Evolutionary conservation across 2,888 invertebrate species (phyloP).

Genomic region (Mechanitis mazaeus): DNA sequence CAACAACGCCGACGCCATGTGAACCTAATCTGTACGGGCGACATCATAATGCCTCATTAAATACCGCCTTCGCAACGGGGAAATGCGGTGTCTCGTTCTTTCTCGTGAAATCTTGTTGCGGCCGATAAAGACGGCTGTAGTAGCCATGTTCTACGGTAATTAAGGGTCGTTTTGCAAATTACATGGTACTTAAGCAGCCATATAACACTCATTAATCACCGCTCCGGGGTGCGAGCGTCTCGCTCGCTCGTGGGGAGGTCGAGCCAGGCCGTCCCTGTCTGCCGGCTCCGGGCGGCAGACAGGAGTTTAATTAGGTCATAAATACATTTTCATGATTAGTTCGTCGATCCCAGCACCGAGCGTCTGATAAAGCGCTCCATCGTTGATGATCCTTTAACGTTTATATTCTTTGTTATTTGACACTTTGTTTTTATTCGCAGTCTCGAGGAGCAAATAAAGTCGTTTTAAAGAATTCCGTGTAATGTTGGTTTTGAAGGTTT

Average conservation of each 20-base stretch:
- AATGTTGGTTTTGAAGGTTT: neutral
- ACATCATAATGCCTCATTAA: conserved; percentile 76
- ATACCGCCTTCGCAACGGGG: conserved; percentile 64
- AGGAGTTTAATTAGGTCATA: conserved; percentile 76
- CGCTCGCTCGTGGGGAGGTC: conserved; percentile 38
- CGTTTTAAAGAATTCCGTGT: conserved; percentile 13
- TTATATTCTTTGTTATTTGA: conserved; percentile 22
- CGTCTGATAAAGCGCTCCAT: conserved; percentile 18
- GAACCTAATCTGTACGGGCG: conserved; percentile 71
- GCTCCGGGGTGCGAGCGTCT: conserved; percentile 48
- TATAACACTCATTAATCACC: conserved; percentile 82
- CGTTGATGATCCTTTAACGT: conserved; percentile 20
- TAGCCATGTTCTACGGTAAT: conserved; percentile 75
- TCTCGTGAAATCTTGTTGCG: conserved; percentile 32
- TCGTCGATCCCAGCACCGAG: conserved; percentile 33
- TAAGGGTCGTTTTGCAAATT: conserved; percentile 86
- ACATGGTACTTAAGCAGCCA: conserved; percentile 85
- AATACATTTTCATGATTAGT: conserved; percentile 75
- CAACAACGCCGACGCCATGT: conserved; percentile 65
- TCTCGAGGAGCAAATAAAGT: conserved; percentile 19
- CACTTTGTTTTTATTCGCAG: conserved; percentile 25
- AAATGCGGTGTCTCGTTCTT: conserved; percentile 48
- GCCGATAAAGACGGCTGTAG: conserved; percentile 61
- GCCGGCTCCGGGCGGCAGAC: conserved; percentile 50
- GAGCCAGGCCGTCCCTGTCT: conserved; percentile 41